A percentile compares a stretch with the other conserved stretches of the same genome.
phyloP scores from a whole-genome alignment of 2,113 vertebrate genomes.

The Chionomys nivalis region DNA sequence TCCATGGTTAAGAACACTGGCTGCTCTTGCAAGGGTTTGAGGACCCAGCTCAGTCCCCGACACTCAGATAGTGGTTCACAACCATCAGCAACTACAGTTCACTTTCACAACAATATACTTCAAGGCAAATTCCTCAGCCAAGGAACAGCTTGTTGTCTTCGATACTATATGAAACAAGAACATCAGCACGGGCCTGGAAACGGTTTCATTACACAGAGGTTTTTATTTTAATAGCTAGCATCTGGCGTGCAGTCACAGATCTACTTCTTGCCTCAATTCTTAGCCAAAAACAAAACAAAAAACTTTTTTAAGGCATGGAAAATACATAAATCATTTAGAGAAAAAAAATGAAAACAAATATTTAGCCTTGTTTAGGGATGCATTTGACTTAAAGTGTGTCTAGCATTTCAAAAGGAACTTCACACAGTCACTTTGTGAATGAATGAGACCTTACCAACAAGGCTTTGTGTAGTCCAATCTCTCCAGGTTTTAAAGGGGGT shows the following conservation, averaged over 20 bases:
- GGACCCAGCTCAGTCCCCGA: too few species aligned
- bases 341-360: conserved; percentile 38
- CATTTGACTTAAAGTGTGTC: conserved; percentile 42
- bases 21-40: neutral
- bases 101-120: conserved; percentile 15
- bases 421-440: conserved; percentile 3
- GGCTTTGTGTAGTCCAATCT: neutral
- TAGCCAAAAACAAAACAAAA: conserved; percentile 56
- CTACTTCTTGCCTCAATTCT: conserved; percentile 43
- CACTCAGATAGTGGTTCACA: neutral
- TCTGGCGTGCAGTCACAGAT: conserved; percentile 25
- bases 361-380: conserved; percentile 23
- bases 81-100: neutral
- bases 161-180: conserved; percentile 42
- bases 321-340: conserved; percentile 36
- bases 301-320: conserved; percentile 42
- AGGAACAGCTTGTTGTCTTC: conserved; percentile 12
- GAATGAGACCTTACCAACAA: conserved; percentile 66
- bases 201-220: conserved; percentile 3
- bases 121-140: conserved; percentile 34
- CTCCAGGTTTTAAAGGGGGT: conserved; percentile 26
- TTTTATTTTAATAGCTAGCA: conserved; percentile 57
- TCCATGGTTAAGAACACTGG: neutral
- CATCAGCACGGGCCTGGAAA: conserved; percentile 56
- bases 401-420: conserved; percentile 44